Base-by-base conservation (phyloP, 2,888 invertebrate species). In the Mamestra brassicae region DNA sequence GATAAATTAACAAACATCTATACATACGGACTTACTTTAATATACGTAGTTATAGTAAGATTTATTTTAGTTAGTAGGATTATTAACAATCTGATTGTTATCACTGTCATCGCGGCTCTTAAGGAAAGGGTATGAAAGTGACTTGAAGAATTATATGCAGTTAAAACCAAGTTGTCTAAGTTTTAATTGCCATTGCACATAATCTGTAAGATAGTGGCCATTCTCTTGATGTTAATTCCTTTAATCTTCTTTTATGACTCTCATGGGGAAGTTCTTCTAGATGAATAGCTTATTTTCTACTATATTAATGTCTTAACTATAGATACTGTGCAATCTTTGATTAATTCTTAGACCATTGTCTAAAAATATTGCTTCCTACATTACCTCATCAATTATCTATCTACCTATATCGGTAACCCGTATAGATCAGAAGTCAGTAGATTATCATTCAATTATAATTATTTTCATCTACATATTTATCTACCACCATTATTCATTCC, bases 211-310 rank as follows among this genome's bases (percentile, higher is more conserved):
- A 76, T 52, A 62, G 34, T 61, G 17, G 38, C 15, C 45, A 81
- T 66, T 34, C 34, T 74, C 38, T 54, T 74, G 50, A 66, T 76
- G 54, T 52, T 66, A 81, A 78, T 55, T 66, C 45, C 78, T 64
- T 82, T 79, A 78, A 79, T 78, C 82, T 78, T 45, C 50, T 61
- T 77, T 81, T 61, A 82, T 45, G 83, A 65, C 55, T 13, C 64
- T 42, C 70, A 55, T 42, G 70, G 34, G 82, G 42, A 26, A 34
- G 17, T 47, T 64, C 26, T 50, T 64, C 57, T 52, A 65, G 54
- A 60, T 64, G 66, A 57, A 64, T 78, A 55, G 54, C 38, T 36
- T 38, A 64, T 78, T 64, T 2, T 55, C 50, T 55, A 26, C 54
- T 55, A 17, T 55, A 38, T 45, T 36, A 55, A n/a, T 3, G 17